Percentiles rank a stretch among this genome's conserved stretches.
phyloP scores from a whole-genome alignment of 2,113 vertebrate species.

The Canis aureus region DNA sequence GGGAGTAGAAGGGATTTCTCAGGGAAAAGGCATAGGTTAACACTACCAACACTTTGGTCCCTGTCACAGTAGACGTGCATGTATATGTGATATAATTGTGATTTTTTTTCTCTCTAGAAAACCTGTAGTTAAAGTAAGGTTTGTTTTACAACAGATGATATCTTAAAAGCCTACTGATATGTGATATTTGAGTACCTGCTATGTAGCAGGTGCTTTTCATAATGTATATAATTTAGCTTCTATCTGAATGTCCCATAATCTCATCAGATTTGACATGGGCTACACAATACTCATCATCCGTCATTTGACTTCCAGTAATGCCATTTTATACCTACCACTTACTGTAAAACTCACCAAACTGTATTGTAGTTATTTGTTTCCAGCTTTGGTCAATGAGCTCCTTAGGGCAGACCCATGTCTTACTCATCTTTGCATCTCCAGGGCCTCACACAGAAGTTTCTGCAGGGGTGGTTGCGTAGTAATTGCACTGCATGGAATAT shows the following conservation, averaged over 20 bases:
- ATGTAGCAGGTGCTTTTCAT: not conserved
- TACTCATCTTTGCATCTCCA: not conserved
- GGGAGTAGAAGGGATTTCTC: not conserved
- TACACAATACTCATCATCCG: not conserved
- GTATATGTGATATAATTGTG: not conserved
- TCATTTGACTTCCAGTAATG: not conserved
- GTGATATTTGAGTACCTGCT: not conserved
- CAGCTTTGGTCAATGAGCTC: not conserved
- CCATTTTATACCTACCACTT: not conserved
- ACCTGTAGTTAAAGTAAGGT: slow-evolving; percentile 23
- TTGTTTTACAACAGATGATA: not conserved
- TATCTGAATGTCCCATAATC: not conserved
- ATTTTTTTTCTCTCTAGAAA: not conserved
- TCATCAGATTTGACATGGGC: not conserved
- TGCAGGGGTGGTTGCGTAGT: not conserved
- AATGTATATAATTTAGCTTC: slow-evolving; percentile 31
- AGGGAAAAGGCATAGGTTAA: not conserved
- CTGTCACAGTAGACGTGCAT: not conserved
- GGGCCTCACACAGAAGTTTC: not conserved
- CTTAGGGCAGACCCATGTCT: not conserved
- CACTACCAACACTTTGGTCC: not conserved
- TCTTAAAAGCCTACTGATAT: slow-evolving; percentile 19
- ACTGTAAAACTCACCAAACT: not conserved
- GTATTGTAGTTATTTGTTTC: not conserved
- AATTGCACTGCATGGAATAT: not conserved